These are phyloP conservation scores for Pristionchus arcanus DNA, from an alignment of 2,888 invertebrate genomes.

Conservation along the genomic window DNA sequence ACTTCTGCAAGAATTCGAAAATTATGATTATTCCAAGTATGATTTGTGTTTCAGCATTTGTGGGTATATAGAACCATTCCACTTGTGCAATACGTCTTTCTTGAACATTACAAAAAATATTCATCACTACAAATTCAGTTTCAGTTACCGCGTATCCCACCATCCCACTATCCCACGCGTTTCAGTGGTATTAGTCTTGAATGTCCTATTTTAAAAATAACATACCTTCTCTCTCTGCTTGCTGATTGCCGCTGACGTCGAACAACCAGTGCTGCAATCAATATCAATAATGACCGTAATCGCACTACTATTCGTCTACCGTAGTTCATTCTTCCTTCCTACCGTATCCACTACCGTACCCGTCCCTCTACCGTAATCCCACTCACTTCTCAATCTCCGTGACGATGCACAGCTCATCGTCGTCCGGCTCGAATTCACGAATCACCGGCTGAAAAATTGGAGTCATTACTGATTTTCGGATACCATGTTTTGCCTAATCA, in stretches of 20 bases:
- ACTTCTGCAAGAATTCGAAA: slow-evolving; percentile 13
- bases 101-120: no score
- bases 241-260: not conserved
- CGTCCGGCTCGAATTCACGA: slow-evolving; percentile 35
- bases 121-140: no score
- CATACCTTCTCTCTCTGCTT: slow-evolving; percentile 50
- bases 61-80: not conserved
- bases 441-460: slow-evolving; percentile 17
- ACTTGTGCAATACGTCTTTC: no score
- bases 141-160: not conserved
- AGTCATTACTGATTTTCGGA: not conserved
- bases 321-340: not conserved
- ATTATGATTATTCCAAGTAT: no score
- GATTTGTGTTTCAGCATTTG: not conserved
- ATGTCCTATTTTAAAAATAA: not conserved
- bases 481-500: no score
- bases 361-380: not conserved
- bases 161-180: no score
- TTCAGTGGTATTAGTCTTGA: no score
- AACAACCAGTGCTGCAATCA: slow-evolving; percentile 45
- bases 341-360: no score
- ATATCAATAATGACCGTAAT: not conserved
- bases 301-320: not conserved
- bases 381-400: slow-evolving; percentile 54
- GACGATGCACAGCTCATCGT: slow-evolving; percentile 50